Percentiles rank a stretch among this genome's conserved stretches.
phyloP scores from a whole-genome alignment of 2,113 vertebrate species.

The Clarias batrachus region DNA sequence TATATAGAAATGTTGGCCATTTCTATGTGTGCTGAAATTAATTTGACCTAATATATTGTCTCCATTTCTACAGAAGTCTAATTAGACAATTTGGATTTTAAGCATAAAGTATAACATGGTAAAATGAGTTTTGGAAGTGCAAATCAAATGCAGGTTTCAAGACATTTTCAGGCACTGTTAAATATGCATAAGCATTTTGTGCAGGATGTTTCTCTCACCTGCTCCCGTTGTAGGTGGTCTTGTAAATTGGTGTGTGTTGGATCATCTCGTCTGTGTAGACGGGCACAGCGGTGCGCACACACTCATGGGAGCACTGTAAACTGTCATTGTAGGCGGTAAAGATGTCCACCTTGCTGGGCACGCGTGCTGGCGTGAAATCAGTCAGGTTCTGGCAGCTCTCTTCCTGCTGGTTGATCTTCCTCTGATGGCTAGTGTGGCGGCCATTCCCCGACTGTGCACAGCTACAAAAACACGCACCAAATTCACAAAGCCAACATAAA shows the following conservation, averaged over 20 bases:
- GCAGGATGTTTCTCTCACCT: slow-evolving; percentile 71
- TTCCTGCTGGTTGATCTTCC: slow-evolving; percentile 95
- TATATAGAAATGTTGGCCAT: not conserved
- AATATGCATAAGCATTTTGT: not conserved
- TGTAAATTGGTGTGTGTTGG: slow-evolving; percentile 87
- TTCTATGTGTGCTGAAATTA: not conserved
- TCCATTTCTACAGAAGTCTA: not conserved
- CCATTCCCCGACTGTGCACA: slow-evolving; percentile 90
- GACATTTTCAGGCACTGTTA: not conserved
- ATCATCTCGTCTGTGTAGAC: slow-evolving; percentile 89
- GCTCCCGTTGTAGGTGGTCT: slow-evolving; percentile 93
- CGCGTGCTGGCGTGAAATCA: slow-evolving; percentile 89
- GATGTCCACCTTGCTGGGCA: slow-evolving; percentile 94
- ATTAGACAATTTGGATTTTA: not conserved
- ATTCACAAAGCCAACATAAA: slow-evolving; percentile 78
- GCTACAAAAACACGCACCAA: slow-evolving; percentile 83
- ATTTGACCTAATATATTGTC: not conserved
- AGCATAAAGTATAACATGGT: not conserved
- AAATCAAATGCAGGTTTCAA: not conserved
- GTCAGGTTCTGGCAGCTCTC: slow-evolving; percentile 98
- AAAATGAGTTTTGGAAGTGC: not conserved
- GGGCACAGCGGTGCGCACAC: slow-evolving; percentile 84
- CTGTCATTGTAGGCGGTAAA: slow-evolving; percentile 98
- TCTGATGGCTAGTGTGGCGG: slow-evolving; percentile 91
- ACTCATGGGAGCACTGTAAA: slow-evolving; percentile 96